A percentile compares a stretch with the other conserved stretches of the same genome.
These are phyloP conservation scores for Leptopilina syphax DNA, from an alignment of 2,888 invertebrate species.

Conservation along the genomic window DNA sequence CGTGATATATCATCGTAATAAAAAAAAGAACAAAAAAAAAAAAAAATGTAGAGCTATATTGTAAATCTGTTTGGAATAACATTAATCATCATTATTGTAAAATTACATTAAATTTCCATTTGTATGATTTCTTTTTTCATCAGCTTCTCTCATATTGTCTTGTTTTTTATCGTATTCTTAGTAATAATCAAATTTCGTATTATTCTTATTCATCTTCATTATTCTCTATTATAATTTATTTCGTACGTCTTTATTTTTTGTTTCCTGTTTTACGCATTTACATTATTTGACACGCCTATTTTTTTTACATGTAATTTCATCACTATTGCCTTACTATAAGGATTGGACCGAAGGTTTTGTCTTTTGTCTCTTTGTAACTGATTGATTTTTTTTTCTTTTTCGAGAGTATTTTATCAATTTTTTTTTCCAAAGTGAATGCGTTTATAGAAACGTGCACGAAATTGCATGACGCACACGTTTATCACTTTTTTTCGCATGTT, in stretches of 20 bases:
- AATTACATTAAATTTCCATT: constrained; percentile 55
- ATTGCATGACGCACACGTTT: constrained; percentile 40
- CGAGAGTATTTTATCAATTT: constrained; percentile 49
- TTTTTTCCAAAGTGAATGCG: constrained; percentile 46
- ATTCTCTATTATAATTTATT: constrained; percentile 42
- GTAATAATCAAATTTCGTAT: constrained; percentile 42
- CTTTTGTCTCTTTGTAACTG: constrained; percentile 69
- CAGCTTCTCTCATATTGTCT: constrained; percentile 46
- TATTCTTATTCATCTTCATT: constrained; percentile 50
- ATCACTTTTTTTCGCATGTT: constrained; percentile 43
- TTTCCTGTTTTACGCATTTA: constrained; percentile 19
- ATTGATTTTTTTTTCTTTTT: constrained; percentile 60
- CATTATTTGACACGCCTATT: constrained; percentile 39
- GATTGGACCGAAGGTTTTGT: constrained; percentile 75
- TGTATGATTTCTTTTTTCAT: constrained; percentile 53
- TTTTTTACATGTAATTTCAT: constrained; percentile 67
- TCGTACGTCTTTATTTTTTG: constrained; percentile 25
- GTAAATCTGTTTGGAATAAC: constrained; percentile 50
- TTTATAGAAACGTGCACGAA: constrained; percentile 16
- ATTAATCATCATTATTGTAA: constrained; percentile 44
- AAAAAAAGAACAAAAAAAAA: constrained; percentile 19
- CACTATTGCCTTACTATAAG: constrained; percentile 75
- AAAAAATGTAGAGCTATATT: constrained; percentile 59
- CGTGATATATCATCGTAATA: constrained; percentile 52
- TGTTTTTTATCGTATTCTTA: constrained; percentile 44